Evolutionary conservation across 2,113 vertebrate genomes (phyloP).

Genomic region (Pygoscelis antarcticus): DNA sequence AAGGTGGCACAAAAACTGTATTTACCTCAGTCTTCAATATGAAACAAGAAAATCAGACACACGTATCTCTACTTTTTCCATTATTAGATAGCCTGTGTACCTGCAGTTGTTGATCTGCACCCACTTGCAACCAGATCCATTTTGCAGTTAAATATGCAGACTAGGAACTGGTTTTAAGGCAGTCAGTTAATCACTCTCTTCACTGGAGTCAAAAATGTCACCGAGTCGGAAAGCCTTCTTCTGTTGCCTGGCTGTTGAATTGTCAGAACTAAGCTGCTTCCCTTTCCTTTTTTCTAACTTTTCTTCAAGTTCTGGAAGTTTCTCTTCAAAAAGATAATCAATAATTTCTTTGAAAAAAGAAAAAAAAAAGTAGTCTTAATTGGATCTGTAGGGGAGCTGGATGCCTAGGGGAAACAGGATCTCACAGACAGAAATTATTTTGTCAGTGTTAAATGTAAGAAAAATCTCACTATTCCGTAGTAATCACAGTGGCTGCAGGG

Average conservation of each 20-base stretch:
- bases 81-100: neutral
- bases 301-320: slow-evolving; percentile 68
- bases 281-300: neutral
- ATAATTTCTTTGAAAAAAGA: slow-evolving; percentile 65
- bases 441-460: neutral
- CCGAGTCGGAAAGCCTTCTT: slow-evolving; percentile 43
- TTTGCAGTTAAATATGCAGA: neutral
- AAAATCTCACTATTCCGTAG: neutral
- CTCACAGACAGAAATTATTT: neutral
- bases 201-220: slow-evolving; percentile 68
- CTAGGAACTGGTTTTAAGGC: neutral
- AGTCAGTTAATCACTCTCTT: neutral
- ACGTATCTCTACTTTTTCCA: neutral
- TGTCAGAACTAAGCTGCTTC: rapidly evolving
- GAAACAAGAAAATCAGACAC: neutral
- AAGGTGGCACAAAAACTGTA: neutral
- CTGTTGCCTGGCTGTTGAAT: neutral
- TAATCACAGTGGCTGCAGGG: neutral
- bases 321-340: slow-evolving; percentile 65
- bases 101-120: neutral
- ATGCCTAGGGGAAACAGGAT: neutral
- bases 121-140: neutral
- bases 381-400: neutral
- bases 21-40: neutral
- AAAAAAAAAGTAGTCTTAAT: neutral